Evolutionary conservation across 2,888 invertebrate genomes (phyloP), one percentile per base, ranked within the genome.

Genomic region (Eurytoma californica): DNA sequence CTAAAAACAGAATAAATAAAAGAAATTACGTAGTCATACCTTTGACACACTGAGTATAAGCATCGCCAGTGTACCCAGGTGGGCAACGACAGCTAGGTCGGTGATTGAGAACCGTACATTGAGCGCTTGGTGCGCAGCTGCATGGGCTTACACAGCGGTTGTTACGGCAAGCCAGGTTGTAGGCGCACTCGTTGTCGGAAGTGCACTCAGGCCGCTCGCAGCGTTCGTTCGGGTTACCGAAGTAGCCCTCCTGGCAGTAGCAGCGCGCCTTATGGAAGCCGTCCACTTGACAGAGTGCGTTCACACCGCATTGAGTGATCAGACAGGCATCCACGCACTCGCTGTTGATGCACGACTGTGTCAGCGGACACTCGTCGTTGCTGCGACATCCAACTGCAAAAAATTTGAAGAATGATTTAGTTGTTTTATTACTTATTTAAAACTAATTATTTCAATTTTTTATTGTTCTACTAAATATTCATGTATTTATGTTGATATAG

Each of bases 101-200:
- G 89, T 97, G 97, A 83, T 95, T 94, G 72, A 93, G 92, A 5
- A 96, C 96, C 2, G 92, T 93, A 86, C 97, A 97, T 80, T 94
- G 92, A 1, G 97, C 95, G 13, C 92, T 93, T 7, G 92, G 91
- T n/a, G 96, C 95, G 87, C 97, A 97, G 73, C 94, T 93, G 90
- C 97, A 97, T 9, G 97, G 97, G 91, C 95, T 94, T 86, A 94
- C 93, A 86, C 97, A 98, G 79, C 93, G 93, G 86, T 95, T 95
- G 84, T 94, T 94, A 82, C 93, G 92, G 86, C 97, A 97, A 12
- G 96, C 95, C 83, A 96, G 91, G 90, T 95, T 94, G 82, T 94
- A 93, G 0, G 96, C 93, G 85, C 97, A 97, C 83, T 97, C 96
- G 5, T 93, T 92, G 86, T 97, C 95, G 3, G 87, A 89, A 3